Conservation (phyloP, 1,140 invertebrate species). For the Hesperophylax magnus region DNA sequence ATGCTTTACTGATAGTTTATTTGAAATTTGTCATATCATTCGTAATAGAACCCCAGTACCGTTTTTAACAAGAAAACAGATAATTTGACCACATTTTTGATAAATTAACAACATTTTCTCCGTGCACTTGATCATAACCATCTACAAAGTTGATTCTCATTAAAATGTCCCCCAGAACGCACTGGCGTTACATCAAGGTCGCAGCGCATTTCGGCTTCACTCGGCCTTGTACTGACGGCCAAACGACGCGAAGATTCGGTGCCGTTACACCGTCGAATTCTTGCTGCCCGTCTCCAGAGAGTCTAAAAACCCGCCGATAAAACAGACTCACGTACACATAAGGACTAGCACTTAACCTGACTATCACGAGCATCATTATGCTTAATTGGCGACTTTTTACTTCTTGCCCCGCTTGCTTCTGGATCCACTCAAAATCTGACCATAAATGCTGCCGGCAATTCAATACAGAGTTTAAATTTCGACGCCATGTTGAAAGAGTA, state of each 20-base stretch:
- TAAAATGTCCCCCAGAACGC: conserved; percentile 20
- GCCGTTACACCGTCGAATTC: conserved; percentile 29
- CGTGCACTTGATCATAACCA: too few relatives aligned
- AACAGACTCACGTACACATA: too few relatives aligned
- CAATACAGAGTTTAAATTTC: conserved; percentile 11
- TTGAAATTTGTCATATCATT: too few relatives aligned
- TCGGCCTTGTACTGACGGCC: conserved; percentile 11
- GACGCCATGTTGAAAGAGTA: conserved; percentile 21
- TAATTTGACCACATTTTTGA: too few relatives aligned
- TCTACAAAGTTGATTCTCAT: conserved; percentile 2
- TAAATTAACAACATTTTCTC: too few relatives aligned
- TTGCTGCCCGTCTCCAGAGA: not conserved
- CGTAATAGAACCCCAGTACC: too few relatives aligned
- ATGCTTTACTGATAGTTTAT: too few relatives aligned
- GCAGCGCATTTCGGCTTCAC: not conserved
- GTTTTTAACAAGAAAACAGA: too few relatives aligned
- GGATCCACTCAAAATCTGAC: not conserved
- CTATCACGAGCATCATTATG: not conserved
- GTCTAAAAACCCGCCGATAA: not conserved
- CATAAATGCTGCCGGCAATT: conserved; percentile 5
- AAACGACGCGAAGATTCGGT: conserved; percentile 24
- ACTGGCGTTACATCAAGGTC: conserved; percentile 18
- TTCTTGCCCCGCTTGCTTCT: not conserved
- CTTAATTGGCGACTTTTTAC: conserved; percentile 13
- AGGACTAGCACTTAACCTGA: too few relatives aligned